Percentiles rank a stretch among this genome's conserved stretches.
These are phyloP conservation scores for Noctua janthe DNA, from an alignment of 2,888 invertebrate genomes.

Conservation along the genomic window DNA sequence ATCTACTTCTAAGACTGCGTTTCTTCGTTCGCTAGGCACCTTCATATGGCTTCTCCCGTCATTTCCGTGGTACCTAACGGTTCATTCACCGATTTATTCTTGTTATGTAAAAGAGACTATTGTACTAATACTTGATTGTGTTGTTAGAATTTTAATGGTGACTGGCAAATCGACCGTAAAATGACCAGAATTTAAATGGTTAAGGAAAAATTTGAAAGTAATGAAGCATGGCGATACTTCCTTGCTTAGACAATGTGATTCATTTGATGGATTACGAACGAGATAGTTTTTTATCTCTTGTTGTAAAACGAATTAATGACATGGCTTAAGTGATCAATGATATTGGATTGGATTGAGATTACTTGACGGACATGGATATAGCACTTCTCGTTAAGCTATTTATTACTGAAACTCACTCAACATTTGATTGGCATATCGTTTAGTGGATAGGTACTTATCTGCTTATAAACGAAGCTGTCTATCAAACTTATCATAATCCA, in stretches of 20 bases:
- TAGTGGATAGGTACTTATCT: background rate
- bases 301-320: background rate
- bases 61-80: conserved; percentile 51
- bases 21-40: conserved; percentile 28
- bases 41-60: conserved; percentile 69
- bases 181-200: conserved; percentile 53
- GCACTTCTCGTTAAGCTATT: conserved; percentile 6
- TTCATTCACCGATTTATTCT: conserved; percentile 68
- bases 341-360: conserved; percentile 14
- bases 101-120: conserved; percentile 68
- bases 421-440: conserved; percentile 33
- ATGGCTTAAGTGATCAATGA: conserved; percentile 9
- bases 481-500: conserved; percentile 26
- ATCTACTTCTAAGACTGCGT: conserved; percentile 34
- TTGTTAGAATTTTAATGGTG: conserved; percentile 64
- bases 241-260: conserved; percentile 45
- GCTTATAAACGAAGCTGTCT: background rate
- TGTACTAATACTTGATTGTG: conserved; percentile 59
- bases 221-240: conserved; percentile 54
- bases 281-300: conserved; percentile 1
- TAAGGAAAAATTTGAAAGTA: conserved; percentile 36
- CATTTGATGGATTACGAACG: conserved; percentile 26
- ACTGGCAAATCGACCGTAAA: conserved; percentile 58
- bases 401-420: conserved; percentile 11
- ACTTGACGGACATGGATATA: conserved; percentile 3